Conservation (phyloP, 2,113 vertebrate genomes). For the Telmatochromis brichardi region DNA sequence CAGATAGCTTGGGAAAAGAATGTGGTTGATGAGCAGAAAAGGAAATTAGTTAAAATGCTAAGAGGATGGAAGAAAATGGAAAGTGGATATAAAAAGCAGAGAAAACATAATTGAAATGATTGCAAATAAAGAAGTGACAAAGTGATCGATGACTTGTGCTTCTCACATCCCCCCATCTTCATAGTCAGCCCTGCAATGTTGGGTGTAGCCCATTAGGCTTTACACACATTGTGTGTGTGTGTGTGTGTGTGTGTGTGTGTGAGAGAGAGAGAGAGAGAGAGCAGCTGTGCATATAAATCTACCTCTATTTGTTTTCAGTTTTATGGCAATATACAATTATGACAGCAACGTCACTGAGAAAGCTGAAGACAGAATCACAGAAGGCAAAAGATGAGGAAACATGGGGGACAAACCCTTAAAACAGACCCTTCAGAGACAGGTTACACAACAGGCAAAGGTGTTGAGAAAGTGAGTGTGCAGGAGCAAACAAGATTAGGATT, state of each 20-base stretch:
- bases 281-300: not conserved
- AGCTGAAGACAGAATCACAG: not conserved
- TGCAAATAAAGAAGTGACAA: conserved; percentile 9
- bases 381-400: not conserved
- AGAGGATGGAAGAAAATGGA: not conserved
- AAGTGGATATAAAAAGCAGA: not conserved
- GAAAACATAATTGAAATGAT: not conserved
- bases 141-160: conserved; percentile 24
- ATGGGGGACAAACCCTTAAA: not conserved
- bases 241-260: not conserved
- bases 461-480: not conserved
- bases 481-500: conserved; percentile 59
- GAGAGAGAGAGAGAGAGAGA: not conserved
- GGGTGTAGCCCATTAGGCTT: not conserved
- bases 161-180: not conserved
- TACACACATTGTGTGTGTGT: not conserved
- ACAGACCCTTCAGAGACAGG: not conserved
- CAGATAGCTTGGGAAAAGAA: not conserved
- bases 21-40: not conserved
- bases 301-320: not conserved
- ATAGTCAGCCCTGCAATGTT: not conserved
- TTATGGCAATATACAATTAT: not conserved
- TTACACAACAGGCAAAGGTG: not conserved
- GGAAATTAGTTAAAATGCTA: not conserved
- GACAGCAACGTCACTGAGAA: not conserved